Base-by-base conservation (phyloP, 2,888 invertebrate genomes). In the Trypoxylon attenuatum region DNA sequence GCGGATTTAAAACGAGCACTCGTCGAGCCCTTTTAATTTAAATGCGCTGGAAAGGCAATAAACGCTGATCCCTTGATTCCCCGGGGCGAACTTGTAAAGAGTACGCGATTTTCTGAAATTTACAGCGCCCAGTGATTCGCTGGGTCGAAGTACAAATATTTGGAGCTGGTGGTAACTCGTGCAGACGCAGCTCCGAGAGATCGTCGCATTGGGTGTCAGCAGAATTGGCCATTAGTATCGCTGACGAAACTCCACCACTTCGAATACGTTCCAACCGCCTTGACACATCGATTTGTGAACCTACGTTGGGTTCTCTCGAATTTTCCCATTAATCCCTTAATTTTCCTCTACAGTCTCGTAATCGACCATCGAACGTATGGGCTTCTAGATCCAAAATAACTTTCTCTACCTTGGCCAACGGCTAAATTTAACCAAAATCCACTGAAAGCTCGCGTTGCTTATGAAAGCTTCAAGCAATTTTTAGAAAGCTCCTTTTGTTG, bases 241-340 rank as follows among this genome's bases (percentile, higher is more conserved):
- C 15, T 49, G 47, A 60, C 55, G 55, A 49, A 50, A 61, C 49
- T 33, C 18, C 42, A 39, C 27, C 47, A 22, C 49, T 13, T 22
- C 42, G 61, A 38, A 29, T 43, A 42, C 23, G 25, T 49, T 55
- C 33, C 19, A 42, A 23, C 45, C 45, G 25, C 29, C 43, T 38
- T 46, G 56, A 52, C 55, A 41, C 60, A 50, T 69, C 52, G 53
- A 68, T 63, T 60, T 67, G 45, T 51, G 54, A 43, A 49, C 49
- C 13, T 5, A 10, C 33, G 4, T 1, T 33, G 13, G 33, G 13
- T 33, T 33, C 49, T 33, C 27, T 10, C 22, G 54, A 67, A 69
- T 50, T 71, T 74, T 57, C 60, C 54, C 54, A 64, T 69, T 67
- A 69, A 63, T 54, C 51, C 62, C 60, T 66, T 75, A 63, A 75